Evolutionary conservation across 2,113 vertebrate genomes (phyloP).

Genomic region (Ictidomys tridecemlineatus): DNA sequence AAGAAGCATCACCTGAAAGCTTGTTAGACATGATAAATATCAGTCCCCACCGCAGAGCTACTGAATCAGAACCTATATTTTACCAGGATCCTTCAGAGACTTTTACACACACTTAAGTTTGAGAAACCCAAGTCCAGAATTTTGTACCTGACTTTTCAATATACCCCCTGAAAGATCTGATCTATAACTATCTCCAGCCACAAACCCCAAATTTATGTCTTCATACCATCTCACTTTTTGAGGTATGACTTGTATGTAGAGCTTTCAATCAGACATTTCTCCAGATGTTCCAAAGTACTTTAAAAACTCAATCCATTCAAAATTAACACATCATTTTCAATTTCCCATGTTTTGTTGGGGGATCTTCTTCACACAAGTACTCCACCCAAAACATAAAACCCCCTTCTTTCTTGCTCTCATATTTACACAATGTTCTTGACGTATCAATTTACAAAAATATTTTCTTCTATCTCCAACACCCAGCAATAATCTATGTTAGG

Average conservation of each 20-base stretch:
- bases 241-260: neutral
- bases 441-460: conserved; percentile 18
- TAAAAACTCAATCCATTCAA: neutral
- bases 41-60: neutral
- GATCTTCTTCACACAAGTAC: neutral
- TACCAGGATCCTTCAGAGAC: neutral
- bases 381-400: neutral
- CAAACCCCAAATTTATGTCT: neutral
- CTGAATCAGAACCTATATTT: conserved; percentile 6
- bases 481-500: neutral
- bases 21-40: conserved; percentile 11
- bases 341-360: neutral
- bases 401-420: neutral
- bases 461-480: neutral
- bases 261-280: neutral
- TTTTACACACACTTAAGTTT: neutral
- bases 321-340: neutral
- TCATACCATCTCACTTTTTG: neutral
- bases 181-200: neutral
- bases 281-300: neutral
- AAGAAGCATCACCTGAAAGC: neutral
- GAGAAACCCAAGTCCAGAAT: neutral
- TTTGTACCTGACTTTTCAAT: neutral
- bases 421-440: neutral
- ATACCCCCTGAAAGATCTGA: neutral